These are phyloP conservation scores for Vanessa tameamea DNA, from an alignment of 1,140 invertebrate genomes.

Conservation along the genomic window DNA sequence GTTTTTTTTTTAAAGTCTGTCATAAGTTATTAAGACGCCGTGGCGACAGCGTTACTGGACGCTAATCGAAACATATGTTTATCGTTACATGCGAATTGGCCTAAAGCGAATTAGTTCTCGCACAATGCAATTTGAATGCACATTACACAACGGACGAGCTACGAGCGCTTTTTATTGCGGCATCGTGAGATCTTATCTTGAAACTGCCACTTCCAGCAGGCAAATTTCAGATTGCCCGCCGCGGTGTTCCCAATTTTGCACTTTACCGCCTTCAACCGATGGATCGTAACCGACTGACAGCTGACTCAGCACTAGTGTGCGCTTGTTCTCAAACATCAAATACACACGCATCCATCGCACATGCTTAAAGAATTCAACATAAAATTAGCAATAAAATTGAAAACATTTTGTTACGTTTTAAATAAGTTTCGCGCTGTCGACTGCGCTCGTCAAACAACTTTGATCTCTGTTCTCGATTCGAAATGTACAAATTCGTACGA, in stretches of 20 bases:
- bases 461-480: slow-evolving; percentile 59
- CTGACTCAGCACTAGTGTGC: slow-evolving; percentile 52
- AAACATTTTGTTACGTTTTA: slow-evolving; percentile 80
- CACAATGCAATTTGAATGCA: slow-evolving; percentile 81
- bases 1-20: neutral
- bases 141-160: slow-evolving; percentile 79
- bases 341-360: slow-evolving; percentile 62
- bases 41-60: slow-evolving; percentile 48
- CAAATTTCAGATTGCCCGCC: slow-evolving; percentile 74
- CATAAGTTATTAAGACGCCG: neutral
- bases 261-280: slow-evolving; percentile 50
- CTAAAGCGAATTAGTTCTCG: slow-evolving; percentile 80
- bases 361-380: slow-evolving; percentile 79
- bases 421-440: slow-evolving; percentile 72
- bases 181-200: slow-evolving; percentile 80
- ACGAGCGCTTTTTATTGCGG: slow-evolving; percentile 80
- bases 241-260: slow-evolving; percentile 48
- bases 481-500: slow-evolving; percentile 63
- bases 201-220: slow-evolving; percentile 79
- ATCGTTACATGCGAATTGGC: slow-evolving; percentile 78
- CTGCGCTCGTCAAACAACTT: slow-evolving; percentile 52
- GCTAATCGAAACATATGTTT: slow-evolving; percentile 77
- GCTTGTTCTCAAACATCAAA: slow-evolving; percentile 56
- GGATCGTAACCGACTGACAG: slow-evolving; percentile 46
- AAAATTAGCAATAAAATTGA: slow-evolving; percentile 80